phyloP scores from a whole-genome alignment of 2,797 vertebrate genomes.

The Alectoris magna region DNA sequence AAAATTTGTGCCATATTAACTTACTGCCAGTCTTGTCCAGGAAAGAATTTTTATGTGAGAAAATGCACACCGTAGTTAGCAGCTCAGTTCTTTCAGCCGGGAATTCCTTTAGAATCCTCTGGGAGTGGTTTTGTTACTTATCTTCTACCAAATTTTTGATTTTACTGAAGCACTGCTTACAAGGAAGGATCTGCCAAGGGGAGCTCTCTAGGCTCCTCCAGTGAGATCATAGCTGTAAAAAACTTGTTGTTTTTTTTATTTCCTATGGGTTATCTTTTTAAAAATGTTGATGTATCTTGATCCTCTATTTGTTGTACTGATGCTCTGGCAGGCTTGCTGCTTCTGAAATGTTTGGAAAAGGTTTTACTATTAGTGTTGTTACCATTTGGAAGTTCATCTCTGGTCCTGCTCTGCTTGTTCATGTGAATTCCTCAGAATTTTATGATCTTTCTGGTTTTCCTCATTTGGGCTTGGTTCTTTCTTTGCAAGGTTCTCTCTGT shows the following conservation, averaged over 20 bases:
- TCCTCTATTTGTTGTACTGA: neutral
- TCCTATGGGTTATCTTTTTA: neutral
- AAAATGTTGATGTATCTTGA: neutral
- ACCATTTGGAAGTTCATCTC: neutral
- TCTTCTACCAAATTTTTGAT: neutral
- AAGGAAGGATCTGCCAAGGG: neutral
- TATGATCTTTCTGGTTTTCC: neutral
- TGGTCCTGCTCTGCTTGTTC: neutral
- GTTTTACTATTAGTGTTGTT: neutral
- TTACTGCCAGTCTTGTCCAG: neutral
- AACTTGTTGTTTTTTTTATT: neutral
- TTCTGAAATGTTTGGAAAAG: neutral
- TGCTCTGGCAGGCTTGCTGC: neutral
- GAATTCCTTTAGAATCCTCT: neutral
- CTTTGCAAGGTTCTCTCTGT: neutral
- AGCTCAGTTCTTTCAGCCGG: neutral
- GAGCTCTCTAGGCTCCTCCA: neutral
- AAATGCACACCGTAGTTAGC: neutral
- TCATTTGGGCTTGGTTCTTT: neutral
- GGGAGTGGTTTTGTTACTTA: neutral
- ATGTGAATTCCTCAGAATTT: neutral
- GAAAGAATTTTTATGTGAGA: neutral
- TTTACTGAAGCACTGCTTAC: neutral
- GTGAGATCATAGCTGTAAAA: neutral
- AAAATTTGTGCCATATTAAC: neutral